A percentile compares a stretch with the other conserved stretches of the same genome.
Conservation (phyloP, 2,888 invertebrate species). For the Shargacucullia verbasci region DNA sequence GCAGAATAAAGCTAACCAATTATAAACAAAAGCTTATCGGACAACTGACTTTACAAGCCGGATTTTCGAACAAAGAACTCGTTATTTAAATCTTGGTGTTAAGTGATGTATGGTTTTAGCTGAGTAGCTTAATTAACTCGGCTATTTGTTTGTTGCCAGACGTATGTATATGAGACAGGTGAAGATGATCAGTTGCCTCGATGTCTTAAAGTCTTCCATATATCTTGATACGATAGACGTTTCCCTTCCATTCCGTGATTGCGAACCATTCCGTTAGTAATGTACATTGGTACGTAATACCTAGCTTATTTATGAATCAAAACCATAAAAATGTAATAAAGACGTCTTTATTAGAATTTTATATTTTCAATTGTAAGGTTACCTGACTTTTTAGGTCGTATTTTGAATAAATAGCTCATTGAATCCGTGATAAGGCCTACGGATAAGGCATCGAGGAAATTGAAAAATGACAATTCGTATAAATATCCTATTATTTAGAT, state of each 20-base stretch:
- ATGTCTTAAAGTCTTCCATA: constrained; percentile 13
- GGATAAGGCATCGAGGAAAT: constrained; percentile 35
- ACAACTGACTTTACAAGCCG: constrained; percentile 47
- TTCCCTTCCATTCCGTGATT: constrained; percentile 27
- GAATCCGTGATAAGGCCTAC: constrained; percentile 31
- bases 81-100: constrained; percentile 40
- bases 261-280: constrained; percentile 29
- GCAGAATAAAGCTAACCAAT: constrained; percentile 52
- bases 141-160: constrained; percentile 49
- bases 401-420: constrained; percentile 50
- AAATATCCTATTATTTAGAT: constrained; percentile 4
- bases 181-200: constrained; percentile 40
- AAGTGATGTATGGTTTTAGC: constrained; percentile 54
- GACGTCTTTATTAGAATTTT: constrained; percentile 54
- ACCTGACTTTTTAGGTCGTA: constrained; percentile 36
- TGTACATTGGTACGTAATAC: constrained; percentile 19
- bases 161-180: constrained; percentile 34
- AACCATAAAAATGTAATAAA: constrained; percentile 52
- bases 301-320: constrained; percentile 43
- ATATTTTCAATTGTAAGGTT: constrained; percentile 49
- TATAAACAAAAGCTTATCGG: constrained; percentile 57
- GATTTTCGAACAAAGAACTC: constrained; percentile 48
- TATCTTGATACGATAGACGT: too few species aligned
- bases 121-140: constrained; percentile 49
- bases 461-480: constrained; percentile 32